phyloP scores from a whole-genome alignment of 2,797 vertebrate species.

The Propithecus deckenii region DNA sequence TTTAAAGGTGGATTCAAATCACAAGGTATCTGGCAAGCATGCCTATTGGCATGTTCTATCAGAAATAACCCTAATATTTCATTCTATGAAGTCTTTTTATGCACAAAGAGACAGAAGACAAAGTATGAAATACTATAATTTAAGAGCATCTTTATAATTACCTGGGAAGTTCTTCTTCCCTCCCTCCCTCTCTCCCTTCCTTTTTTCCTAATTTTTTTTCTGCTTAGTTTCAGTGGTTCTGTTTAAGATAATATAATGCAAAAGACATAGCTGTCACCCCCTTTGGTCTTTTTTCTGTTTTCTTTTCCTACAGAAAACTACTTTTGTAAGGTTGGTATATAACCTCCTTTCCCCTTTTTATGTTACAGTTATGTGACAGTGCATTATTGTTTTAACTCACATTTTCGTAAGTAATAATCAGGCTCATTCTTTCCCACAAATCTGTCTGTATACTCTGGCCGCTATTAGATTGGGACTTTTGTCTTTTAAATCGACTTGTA shows the following conservation, averaged over 20 bases:
- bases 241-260: neutral
- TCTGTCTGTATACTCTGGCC: neutral
- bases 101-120: neutral
- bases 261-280: neutral
- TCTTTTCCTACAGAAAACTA: neutral
- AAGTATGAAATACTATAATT: accelerated
- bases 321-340: neutral
- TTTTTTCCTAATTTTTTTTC: neutral
- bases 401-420: neutral
- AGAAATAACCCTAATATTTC: neutral
- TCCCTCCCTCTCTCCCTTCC: neutral
- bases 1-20: slow-evolving; percentile 59
- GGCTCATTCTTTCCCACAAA: neutral
- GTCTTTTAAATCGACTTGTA: neutral
- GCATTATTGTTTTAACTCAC: neutral
- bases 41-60: neutral
- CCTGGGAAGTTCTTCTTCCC: accelerated
- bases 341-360: neutral
- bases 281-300: neutral
- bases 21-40: neutral
- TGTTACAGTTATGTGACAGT: neutral
- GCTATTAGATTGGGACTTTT: neutral
- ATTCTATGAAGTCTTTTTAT: neutral
- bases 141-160: neutral
- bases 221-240: neutral